Evolutionary conservation across 2,113 vertebrate genomes (phyloP).

Genomic region (Meles meles): DNA sequence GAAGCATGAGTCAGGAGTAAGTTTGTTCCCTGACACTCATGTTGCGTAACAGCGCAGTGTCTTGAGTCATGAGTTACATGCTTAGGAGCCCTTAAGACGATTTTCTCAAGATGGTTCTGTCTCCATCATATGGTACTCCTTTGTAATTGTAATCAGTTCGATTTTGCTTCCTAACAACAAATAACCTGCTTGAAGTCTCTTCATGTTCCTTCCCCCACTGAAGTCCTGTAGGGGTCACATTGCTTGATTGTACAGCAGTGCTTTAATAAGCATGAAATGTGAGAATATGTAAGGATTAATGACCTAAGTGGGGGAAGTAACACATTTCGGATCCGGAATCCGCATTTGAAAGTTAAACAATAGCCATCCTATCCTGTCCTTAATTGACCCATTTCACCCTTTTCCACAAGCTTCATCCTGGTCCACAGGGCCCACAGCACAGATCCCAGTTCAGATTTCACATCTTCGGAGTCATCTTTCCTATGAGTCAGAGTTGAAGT

Average conservation of each 20-base stretch:
- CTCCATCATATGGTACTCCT: not conserved
- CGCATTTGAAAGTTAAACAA: not conserved
- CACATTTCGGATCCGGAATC: not conserved
- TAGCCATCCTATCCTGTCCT: not conserved
- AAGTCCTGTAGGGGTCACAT: not conserved
- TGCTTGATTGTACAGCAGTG: not conserved
- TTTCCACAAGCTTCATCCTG: not conserved
- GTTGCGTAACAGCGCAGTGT: not conserved
- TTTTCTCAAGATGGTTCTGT: not conserved
- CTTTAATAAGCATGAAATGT: not conserved
- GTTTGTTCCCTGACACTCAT: not conserved
- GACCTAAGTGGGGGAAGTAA: not conserved
- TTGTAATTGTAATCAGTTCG: not conserved
- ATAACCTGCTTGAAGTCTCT: not conserved
- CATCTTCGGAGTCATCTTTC: not conserved
- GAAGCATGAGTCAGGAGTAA: conserved; percentile 51
- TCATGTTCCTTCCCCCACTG: not conserved
- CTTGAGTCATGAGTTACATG: not conserved
- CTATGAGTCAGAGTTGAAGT: not conserved
- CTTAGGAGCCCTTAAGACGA: not conserved
- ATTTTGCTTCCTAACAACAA: conserved; percentile 17
- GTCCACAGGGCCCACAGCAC: not conserved
- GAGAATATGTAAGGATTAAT: not conserved
- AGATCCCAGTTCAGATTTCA: not conserved
- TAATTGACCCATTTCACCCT: not conserved